Evolutionary conservation across 1,140 invertebrate species (phyloP), one percentile per base, ranked within the genome.

Genomic region (Drosophila orena): DNA sequence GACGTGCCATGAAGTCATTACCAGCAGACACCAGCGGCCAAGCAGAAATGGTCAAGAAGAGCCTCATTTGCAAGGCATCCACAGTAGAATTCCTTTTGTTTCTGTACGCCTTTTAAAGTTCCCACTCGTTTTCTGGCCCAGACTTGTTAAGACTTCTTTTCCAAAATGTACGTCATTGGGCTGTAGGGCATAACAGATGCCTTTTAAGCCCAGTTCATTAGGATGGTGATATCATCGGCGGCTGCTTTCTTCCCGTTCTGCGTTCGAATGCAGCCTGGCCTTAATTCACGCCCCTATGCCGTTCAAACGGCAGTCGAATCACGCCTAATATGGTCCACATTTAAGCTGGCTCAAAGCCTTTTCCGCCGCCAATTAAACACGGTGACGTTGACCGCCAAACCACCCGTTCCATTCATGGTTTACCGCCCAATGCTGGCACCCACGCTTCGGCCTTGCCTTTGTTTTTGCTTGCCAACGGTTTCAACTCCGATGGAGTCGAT

Each of bases 281-380:
- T 89, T 88, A 88, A 83, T 83, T 83, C 66, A 83, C 83, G 84
- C 83, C 83, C 81, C 59, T 88, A 59, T 74, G 46, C 50, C 50
- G 35, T 58, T 57, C 44, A 47, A 75, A 68, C 81, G 73, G 78
- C 78, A 60, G 79, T 80, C 78, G 46, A 52, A 56, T 68, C 79
- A 54, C 70, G 56, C 81, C 83, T 72, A 68, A 83, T 81, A 86
- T 76, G 81, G 81, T 81, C 47, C 44, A 71, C 64, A 57, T 49
- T 70, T 49, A 59, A 71, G 49, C 55, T 56, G 58, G 58, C 49
- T 43, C 30, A 77, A 76, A 76, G 73, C 72, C n/a, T 58, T 76
- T 76, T 22, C 58, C 53, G 38, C 30, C 34, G 55, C 15, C 76
- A 79, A 78, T 81, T 74, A 69, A 79, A 68, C 47, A 52, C 64